Evolutionary conservation across 1,140 invertebrate genomes (phyloP), one percentile per base, ranked within the genome.

Genomic region (Ceratitis capitata): DNA sequence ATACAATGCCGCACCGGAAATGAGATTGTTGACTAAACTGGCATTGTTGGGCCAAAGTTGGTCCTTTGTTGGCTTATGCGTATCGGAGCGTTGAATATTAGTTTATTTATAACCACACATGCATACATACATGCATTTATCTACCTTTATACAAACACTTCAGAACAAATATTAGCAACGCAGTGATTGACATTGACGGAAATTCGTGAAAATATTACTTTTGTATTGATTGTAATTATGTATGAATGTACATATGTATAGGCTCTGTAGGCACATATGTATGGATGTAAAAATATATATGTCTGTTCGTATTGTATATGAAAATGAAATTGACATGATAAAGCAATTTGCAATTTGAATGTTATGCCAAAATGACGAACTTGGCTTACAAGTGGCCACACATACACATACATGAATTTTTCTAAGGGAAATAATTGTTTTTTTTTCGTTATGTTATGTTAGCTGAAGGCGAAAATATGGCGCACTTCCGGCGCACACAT

Each of bases 311-410:
- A n/a, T n/a, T 45, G 35, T 23, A 39, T 42, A 45, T 42, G 69
- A 45, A 74, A 78, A 78, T 78, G 69, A 78, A 78, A 78, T 45
- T 78, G 69, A 78, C 69, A 78, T 78, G 69, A 78, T 78, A 78
- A 78, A 78, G 69, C 39, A 78, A 78, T 78, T 78, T 78, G 69
- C 69, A 78, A 78, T 45, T 35, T 45, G 69, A 78, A 45, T 78
- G 39, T 78, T 78, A 78, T 78, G 42, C 69, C 69, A 42, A 45
- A 32, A 45, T 42, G 61, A 35, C 32, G 61, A 69, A 69, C 61
- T 69, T 69, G 29, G n/a, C 32, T 29, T 26, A 1, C n/a, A n/a
- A n/a, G n/a, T n/a, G n/a, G n/a, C n/a, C n/a, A n/a, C n/a, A n/a
- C n/a, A n/a, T n/a, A n/a, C n/a, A n/a, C n/a, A 3, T 23, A 6